Percentiles rank a stretch among this genome's conserved stretches.
Evolutionary conservation across 2,113 vertebrate genomes (phyloP).

Genomic region (Notechis scutatus): DNA sequence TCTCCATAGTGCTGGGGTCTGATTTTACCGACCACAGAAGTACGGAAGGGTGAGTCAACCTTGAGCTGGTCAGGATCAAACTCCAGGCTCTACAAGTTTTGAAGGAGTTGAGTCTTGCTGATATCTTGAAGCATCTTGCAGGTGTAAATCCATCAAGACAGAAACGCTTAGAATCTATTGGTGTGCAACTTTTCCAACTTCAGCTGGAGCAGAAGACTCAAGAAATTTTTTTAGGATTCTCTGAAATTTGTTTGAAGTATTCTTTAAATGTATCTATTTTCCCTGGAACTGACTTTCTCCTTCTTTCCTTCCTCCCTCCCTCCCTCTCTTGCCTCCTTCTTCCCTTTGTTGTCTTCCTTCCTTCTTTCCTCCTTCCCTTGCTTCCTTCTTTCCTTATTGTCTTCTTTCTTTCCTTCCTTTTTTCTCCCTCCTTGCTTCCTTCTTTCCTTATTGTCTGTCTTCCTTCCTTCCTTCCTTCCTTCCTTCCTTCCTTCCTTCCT

Average conservation of each 20-base stretch:
- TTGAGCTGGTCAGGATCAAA: neutral
- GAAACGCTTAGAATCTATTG: neutral
- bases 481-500: too few species aligned
- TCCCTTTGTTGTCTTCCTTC: too few species aligned
- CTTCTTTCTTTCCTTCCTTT: rapidly evolving
- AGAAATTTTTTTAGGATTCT: neutral
- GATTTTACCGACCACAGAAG: neutral
- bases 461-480: too few species aligned
- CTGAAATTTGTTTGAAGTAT: neutral
- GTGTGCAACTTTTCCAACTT: neutral
- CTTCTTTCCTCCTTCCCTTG: too few species aligned
- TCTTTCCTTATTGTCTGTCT: too few species aligned
- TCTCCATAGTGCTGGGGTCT: neutral
- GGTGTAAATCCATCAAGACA: neutral
- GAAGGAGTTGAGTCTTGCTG: neutral
- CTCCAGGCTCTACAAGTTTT: neutral
- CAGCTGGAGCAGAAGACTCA: neutral
- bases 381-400: neutral
- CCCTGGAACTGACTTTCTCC: neutral
- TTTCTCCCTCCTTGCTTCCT: too few species aligned
- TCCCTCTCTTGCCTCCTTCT: too few species aligned
- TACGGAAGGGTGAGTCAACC: neutral
- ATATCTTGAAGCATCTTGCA: neutral
- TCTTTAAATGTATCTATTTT: neutral
- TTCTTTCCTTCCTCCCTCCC: too few species aligned